Evolutionary conservation across 2,113 vertebrate genomes (phyloP), one percentile per base, ranked within the genome.

Genomic region (Notothenia coriiceps): DNA sequence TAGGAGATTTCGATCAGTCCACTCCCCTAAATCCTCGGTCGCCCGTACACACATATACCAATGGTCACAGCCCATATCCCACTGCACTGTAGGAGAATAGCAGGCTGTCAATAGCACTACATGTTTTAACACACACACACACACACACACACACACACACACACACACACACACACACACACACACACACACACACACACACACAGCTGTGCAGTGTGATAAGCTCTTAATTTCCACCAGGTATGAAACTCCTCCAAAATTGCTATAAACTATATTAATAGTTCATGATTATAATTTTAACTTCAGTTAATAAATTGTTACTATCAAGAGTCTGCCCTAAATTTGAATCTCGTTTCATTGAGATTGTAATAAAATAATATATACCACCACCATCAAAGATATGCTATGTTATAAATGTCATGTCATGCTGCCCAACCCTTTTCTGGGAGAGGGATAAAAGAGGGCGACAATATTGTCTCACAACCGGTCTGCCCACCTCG

Each of bases 1-100:
- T 66, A n/a, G 86, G 86, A 88, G 89, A 85, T 90, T 93, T 90
- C 86, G 74, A 94, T 93, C 82, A 75, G 74, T 86, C 76, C 83
- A 73, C 64, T 75, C 59, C 68, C 81, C 52, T 76, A 76, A 86
- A 77, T 66, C 57, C 7, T 47, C 20, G 54, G 63, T 10, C 65
- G 51, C 62, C 10, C 80, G 20, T 18, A 56, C 74, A 76, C 75
- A 73, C 57, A 61, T 2, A 62, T 6, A 40, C 73, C 52, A 22
- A 60, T 18, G 18, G 49, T 66, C 82, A 81, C 70, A 81, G 14
- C 65, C 66, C 22, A 74, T 55, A 75, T 70, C 83, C 68, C 60
- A 76, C 49, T 76, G 61, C 76, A 74, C 63, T 61, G 61, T 63
- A 66, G 86, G 86, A 88, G 74, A 88, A 87, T 86, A 80, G 79